These are phyloP conservation scores for Siderastrea siderea DNA, from an alignment of 92 coral and sea anemone species.

Conservation along the genomic window DNA sequence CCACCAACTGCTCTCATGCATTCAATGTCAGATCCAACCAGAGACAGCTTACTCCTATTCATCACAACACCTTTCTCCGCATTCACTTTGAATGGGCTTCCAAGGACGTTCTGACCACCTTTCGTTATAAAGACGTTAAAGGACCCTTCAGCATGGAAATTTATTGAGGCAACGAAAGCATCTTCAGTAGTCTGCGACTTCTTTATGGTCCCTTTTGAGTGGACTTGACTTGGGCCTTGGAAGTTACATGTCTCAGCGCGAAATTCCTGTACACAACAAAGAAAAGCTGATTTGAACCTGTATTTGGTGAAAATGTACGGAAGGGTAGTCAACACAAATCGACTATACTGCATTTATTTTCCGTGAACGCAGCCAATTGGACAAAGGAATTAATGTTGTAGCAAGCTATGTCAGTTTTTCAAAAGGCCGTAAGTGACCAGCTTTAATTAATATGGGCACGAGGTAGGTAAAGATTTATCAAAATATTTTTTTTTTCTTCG, in stretches of 20 bases:
- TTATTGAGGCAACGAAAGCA: constrained; percentile 40
- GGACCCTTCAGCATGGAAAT: constrained; percentile 53
- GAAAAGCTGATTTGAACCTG: not conserved
- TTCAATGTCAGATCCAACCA: constrained; percentile 62
- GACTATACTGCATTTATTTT: not conserved
- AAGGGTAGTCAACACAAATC: not conserved
- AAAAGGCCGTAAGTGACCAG: not conserved
- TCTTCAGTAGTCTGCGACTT: not conserved
- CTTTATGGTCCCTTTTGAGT: constrained; percentile 57
- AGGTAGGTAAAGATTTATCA: too few relatives aligned
- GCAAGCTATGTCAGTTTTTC: too few relatives aligned
- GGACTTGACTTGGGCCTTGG: constrained; percentile 8
- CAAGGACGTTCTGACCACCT: constrained; percentile 48
- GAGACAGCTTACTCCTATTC: constrained; percentile 62
- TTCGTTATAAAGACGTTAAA: constrained; percentile 61
- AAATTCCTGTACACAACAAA: constrained; percentile 57
- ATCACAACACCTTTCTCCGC: constrained; percentile 62
- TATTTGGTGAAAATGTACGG: too few relatives aligned
- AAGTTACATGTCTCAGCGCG: constrained; percentile 57
- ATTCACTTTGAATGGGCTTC: constrained; percentile 65
- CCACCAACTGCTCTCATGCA: constrained; percentile 70
- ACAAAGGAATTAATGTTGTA: not conserved
- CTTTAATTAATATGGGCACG: too few relatives aligned
- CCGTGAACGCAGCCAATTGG: not conserved
- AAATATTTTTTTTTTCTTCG: too few relatives aligned